phyloP scores from a whole-genome alignment of 2,888 invertebrate species.

The Saturnia pavonia region DNA sequence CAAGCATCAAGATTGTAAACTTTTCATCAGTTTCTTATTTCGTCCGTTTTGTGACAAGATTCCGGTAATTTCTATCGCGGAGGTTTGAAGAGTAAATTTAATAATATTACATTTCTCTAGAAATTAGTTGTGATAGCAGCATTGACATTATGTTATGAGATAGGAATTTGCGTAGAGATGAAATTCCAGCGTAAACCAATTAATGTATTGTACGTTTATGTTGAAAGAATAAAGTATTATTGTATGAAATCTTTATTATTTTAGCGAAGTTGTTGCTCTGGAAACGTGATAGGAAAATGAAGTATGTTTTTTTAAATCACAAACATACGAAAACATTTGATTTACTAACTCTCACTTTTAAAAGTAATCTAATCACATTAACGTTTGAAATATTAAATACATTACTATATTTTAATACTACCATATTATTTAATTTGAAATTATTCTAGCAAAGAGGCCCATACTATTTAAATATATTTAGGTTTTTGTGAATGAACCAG shows the following conservation, averaged over 20 bases:
- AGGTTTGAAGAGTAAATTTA: slow-evolving; percentile 54
- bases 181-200: slow-evolving; percentile 39
- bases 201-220: slow-evolving; percentile 15
- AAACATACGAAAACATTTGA: neutral
- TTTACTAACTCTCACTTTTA: no score
- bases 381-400: no score
- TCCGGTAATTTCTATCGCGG: slow-evolving; percentile 39
- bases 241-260: slow-evolving; percentile 4
- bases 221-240: neutral
- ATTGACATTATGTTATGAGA: slow-evolving; percentile 42
- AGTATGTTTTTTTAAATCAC: neutral
- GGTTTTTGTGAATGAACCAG: neutral
- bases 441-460: neutral
- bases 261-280: neutral
- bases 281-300: neutral
- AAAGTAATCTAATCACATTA: no score
- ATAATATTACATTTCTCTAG: slow-evolving; percentile 47
- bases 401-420: neutral
- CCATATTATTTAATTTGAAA: neutral
- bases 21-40: slow-evolving; percentile 68
- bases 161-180: slow-evolving; percentile 39
- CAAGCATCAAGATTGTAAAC: slow-evolving; percentile 58
- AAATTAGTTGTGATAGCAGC: slow-evolving; percentile 54
- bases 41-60: slow-evolving; percentile 45
- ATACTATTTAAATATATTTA: neutral